Conservation (phyloP, 2,113 vertebrate genomes). For the Ranitomeya imitator region DNA sequence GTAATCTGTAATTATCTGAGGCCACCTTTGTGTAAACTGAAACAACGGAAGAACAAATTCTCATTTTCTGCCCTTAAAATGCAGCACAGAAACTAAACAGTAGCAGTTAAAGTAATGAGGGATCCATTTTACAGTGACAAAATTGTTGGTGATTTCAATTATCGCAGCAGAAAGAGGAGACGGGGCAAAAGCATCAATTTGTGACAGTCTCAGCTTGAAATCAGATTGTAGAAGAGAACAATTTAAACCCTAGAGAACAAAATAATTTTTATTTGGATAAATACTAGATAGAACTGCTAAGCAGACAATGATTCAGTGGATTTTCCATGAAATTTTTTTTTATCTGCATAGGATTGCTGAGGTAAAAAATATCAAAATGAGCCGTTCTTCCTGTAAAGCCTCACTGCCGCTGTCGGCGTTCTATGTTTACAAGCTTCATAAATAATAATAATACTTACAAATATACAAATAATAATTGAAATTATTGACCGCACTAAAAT, state of each 20-base stretch:
- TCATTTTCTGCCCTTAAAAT: neutral
- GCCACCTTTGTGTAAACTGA: slow-evolving; percentile 36
- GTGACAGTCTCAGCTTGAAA: neutral
- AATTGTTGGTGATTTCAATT: slow-evolving; percentile 25
- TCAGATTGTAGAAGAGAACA: neutral
- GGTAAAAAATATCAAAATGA: too few relatives aligned
- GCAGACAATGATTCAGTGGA: too few relatives aligned
- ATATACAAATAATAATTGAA: too few relatives aligned
- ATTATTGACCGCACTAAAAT: too few relatives aligned
- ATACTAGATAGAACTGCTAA: neutral
- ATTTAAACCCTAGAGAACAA: neutral
- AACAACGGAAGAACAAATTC: neutral
- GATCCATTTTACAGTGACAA: neutral
- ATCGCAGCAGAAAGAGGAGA: neutral
- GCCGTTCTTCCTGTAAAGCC: too few relatives aligned
- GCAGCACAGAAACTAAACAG: neutral
- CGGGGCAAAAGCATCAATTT: neutral
- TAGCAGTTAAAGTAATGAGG: neutral
- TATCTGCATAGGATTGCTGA: too few relatives aligned
- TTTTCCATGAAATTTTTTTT: too few relatives aligned
- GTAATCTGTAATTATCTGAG: slow-evolving; percentile 39
- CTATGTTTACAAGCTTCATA: too few relatives aligned
- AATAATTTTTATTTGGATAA: neutral
- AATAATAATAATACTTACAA: too few relatives aligned
- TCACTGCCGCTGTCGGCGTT: too few relatives aligned